These are phyloP conservation scores for Desmophyllum pertusum DNA, from an alignment of 92 coral and sea anemone species.

Conservation along the genomic window DNA sequence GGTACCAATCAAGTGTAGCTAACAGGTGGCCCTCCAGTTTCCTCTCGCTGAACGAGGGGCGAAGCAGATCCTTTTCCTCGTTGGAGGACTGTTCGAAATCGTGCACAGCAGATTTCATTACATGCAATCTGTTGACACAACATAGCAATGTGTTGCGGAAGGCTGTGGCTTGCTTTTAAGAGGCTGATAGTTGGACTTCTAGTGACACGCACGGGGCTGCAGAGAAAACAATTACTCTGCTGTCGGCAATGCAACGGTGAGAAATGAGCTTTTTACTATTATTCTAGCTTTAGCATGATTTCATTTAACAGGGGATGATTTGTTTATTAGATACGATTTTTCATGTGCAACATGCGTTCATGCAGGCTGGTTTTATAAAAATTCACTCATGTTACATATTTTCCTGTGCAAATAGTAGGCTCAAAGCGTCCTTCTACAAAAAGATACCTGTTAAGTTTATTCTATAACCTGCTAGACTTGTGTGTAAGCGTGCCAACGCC, in stretches of 20 bases:
- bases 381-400: neutral
- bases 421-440: constrained; percentile 19
- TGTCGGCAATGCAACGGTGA: constrained; percentile 45
- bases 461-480: constrained; percentile 16
- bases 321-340: neutral
- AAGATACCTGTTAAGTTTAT: constrained; percentile 36
- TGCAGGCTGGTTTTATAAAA: neutral
- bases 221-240: constrained; percentile 13
- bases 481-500: constrained; percentile 7
- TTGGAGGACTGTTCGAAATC: neutral
- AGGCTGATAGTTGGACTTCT: constrained; percentile 19
- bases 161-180: constrained; percentile 23
- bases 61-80: constrained; percentile 9
- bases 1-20: constrained; percentile 5
- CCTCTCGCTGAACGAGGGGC: constrained; percentile 21
- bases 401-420: neutral
- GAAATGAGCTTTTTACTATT: neutral
- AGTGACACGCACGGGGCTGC: constrained; percentile 25
- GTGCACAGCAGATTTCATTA: neutral
- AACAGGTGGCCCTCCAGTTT: constrained; percentile 33
- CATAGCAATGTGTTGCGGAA: constrained; percentile 35
- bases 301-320: neutral
- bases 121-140: neutral
- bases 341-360: neutral
- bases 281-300: neutral